phyloP scores from a whole-genome alignment of 2,888 invertebrate species.

The Pristionchus arcanus region DNA sequence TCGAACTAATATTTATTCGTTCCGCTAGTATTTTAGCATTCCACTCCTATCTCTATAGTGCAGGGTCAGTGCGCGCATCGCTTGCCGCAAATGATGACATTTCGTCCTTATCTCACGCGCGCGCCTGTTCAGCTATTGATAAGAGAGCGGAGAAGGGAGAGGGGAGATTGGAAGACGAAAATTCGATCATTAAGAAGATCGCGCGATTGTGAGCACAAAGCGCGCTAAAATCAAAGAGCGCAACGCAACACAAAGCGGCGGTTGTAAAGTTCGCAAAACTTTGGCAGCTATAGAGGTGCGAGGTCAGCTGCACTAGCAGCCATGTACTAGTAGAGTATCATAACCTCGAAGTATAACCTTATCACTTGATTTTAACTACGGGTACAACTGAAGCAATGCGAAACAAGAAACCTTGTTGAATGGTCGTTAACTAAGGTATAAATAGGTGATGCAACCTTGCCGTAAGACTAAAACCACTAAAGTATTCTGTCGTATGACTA shows the following conservation, averaged over 20 bases:
- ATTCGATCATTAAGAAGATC: conserved; percentile 36
- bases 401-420: no score
- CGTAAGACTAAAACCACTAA: no score
- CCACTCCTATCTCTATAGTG: background rate
- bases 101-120: conserved; percentile 12
- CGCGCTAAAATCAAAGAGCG: background rate
- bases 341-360: no score
- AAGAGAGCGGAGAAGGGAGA: background rate
- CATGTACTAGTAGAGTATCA: background rate
- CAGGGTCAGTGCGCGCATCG: conserved; percentile 15
- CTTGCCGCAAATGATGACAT: background rate
- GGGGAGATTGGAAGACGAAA: background rate
- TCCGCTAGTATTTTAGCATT: background rate
- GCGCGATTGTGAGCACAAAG: background rate
- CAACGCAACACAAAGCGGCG: background rate
- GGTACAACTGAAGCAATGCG: no score
- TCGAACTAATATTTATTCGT: background rate
- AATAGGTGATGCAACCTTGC: no score
- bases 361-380: no score
- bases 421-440: no score
- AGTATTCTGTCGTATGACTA: no score
- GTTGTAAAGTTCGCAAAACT: conserved; percentile 45
- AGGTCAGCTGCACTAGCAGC: background rate
- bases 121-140: background rate
- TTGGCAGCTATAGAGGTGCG: background rate